These are phyloP conservation scores for Poecilia latipinna DNA, from an alignment of 2,113 vertebrate species.

Conservation along the genomic window DNA sequence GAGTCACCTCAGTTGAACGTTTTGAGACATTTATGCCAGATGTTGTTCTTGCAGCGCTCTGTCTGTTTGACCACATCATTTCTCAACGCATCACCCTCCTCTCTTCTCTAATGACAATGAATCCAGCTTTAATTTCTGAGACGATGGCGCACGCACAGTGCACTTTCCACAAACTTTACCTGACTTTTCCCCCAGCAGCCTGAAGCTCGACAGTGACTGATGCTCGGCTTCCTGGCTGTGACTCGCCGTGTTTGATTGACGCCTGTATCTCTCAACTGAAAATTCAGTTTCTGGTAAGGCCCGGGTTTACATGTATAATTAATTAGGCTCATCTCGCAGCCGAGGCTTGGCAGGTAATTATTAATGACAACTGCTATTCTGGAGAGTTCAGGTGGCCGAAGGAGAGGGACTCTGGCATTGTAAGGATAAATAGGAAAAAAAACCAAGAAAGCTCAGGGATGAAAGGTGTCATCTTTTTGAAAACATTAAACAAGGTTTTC, in stretches of 20 bases:
- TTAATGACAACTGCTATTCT: constrained; percentile 50
- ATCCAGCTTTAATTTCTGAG: constrained; percentile 54
- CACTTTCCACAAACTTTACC: constrained; percentile 27
- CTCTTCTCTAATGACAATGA: constrained; percentile 53
- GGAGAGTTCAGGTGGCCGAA: constrained; percentile 26
- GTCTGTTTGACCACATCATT: constrained; percentile 25
- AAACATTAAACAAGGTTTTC: constrained; percentile 15
- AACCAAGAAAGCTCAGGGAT: constrained; percentile 9
- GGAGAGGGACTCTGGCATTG: constrained; percentile 23
- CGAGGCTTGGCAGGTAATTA: constrained; percentile 63
- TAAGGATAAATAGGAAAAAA: constrained; percentile 31
- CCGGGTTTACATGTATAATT: constrained; percentile 65
- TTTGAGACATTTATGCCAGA: background rate
- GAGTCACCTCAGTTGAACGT: background rate
- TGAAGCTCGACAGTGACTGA: constrained; percentile 15
- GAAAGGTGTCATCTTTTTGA: constrained; percentile 17
- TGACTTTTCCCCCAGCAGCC: background rate
- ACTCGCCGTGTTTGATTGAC: constrained; percentile 54
- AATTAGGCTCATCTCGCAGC: constrained; percentile 54
- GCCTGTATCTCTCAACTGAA: constrained; percentile 48
- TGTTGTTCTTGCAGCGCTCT: constrained; percentile 11
- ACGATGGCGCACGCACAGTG: constrained; percentile 59
- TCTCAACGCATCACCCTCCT: constrained; percentile 25
- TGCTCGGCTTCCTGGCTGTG: constrained; percentile 10
- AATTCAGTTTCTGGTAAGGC: constrained; percentile 56